Conservation (phyloP, 2,888 invertebrate genomes). For the Thera britannica region DNA sequence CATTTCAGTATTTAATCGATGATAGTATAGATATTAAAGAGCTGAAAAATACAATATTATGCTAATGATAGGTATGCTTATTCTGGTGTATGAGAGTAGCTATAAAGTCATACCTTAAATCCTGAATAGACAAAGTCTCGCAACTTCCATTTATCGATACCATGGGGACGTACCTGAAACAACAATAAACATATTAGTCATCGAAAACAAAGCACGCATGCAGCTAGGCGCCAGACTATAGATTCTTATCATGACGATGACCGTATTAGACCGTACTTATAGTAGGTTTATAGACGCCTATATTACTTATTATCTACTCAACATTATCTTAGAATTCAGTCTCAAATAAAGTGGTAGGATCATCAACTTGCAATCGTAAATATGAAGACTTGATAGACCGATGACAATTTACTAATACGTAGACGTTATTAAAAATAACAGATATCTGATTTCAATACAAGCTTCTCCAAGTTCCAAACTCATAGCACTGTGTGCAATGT, state of each 20-base stretch:
- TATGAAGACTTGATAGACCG: too few species aligned
- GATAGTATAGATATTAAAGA: too few species aligned
- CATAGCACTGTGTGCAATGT: too few species aligned
- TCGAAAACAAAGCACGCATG: constrained; percentile 29
- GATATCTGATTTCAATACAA: too few species aligned
- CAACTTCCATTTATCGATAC: constrained; percentile 38
- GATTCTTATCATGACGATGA: constrained; percentile 13
- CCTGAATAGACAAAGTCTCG: constrained; percentile 36
- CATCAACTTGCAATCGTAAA: neutral
- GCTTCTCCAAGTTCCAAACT: too few species aligned
- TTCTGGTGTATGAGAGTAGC: too few species aligned
- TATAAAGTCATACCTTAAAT: constrained; percentile 32
- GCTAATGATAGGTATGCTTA: too few species aligned
- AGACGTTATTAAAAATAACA: too few species aligned
- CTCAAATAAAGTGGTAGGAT: neutral
- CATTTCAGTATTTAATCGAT: too few species aligned
- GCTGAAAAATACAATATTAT: too few species aligned
- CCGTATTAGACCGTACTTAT: constrained; percentile 12
- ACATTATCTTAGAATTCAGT: neutral
- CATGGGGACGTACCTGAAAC: constrained; percentile 41
- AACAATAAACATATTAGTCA: constrained; percentile 36
- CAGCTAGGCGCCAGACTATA: constrained; percentile 24
- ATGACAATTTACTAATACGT: too few species aligned
- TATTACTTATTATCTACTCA: neutral
- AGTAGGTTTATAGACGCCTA: neutral